phyloP scores from a whole-genome alignment of 1,140 invertebrate species.

The Drosophila seguyi region DNA sequence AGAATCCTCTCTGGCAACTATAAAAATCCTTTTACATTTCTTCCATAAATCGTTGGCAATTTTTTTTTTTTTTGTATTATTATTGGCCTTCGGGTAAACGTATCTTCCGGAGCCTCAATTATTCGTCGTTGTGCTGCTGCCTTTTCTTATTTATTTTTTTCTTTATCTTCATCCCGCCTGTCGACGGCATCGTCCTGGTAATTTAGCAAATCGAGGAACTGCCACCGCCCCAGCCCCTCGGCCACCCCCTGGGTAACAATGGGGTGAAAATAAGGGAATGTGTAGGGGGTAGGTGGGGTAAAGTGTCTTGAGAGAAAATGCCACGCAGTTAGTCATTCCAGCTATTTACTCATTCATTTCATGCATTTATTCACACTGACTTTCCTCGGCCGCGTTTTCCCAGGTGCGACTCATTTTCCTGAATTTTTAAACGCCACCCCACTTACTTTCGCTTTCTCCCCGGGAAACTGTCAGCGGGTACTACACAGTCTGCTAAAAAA shows the following conservation, averaged over 20 bases:
- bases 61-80: slow-evolving; percentile 7
- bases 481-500: slow-evolving; percentile 11
- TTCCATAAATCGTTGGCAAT: slow-evolving; percentile 14
- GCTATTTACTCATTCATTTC: slow-evolving; percentile 81
- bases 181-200: slow-evolving; percentile 43
- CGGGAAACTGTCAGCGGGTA: slow-evolving; percentile 60
- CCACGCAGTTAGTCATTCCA: slow-evolving; percentile 73
- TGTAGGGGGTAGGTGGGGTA: neutral
- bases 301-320: slow-evolving; percentile 50
- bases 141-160: slow-evolving; percentile 10
- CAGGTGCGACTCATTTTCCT: slow-evolving; percentile 74
- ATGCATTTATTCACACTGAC: slow-evolving; percentile 80
- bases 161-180: slow-evolving; percentile 39
- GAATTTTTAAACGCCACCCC: slow-evolving; percentile 70
- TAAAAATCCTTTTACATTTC: slow-evolving; percentile 31
- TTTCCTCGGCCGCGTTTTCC: slow-evolving; percentile 19
- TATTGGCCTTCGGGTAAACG: slow-evolving; percentile 8
- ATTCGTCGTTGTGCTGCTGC: slow-evolving; percentile 20
- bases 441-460: slow-evolving; percentile 51
- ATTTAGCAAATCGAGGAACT: slow-evolving; percentile 42
- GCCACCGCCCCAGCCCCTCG: slow-evolving; percentile 1
- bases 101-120: slow-evolving; percentile 26
- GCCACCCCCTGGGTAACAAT: slow-evolving; percentile 14
- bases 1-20: slow-evolving; percentile 18
- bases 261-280: neutral